Conservation (phyloP, 2,113 vertebrate genomes). For the Leptocoma aspasia region DNA sequence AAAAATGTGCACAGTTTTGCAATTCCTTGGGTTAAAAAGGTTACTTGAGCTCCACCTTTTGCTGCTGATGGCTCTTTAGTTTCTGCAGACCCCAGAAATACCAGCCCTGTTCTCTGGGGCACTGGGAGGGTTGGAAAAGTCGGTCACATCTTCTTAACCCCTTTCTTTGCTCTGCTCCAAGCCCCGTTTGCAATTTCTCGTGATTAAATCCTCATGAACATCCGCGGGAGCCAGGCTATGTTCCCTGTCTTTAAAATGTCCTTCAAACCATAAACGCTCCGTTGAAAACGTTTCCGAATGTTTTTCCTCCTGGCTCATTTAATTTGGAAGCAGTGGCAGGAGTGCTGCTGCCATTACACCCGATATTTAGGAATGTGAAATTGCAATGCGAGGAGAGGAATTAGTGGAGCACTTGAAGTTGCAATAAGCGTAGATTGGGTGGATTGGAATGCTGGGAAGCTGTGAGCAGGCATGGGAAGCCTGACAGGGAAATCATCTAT, state of each 20-base stretch:
- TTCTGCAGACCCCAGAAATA: background rate
- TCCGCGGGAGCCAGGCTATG: background rate
- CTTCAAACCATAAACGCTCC: background rate
- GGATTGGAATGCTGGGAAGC: background rate
- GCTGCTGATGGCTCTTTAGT: background rate
- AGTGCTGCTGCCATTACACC: background rate
- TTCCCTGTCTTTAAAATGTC: background rate
- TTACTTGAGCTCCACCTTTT: background rate
- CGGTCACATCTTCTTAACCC: background rate
- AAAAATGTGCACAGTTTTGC: background rate
- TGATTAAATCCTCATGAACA: background rate
- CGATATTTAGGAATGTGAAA: background rate
- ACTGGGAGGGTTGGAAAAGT: rapidly evolving
- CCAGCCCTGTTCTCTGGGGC: background rate
- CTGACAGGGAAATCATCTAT: background rate
- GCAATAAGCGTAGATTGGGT: background rate
- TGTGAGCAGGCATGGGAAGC: background rate
- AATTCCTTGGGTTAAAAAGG: background rate
- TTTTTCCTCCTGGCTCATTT: constrained; percentile 23
- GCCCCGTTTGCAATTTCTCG: rapidly evolving
- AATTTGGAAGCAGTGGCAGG: background rate
- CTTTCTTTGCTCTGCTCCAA: background rate
- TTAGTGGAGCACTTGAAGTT: background rate
- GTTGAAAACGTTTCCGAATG: background rate
- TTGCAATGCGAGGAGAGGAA: background rate